A percentile compares a stretch with the other conserved stretches of the same genome.
Evolutionary conservation across 2,888 invertebrate genomes (phyloP).

Genomic region (Leptinotarsa haldemani): DNA sequence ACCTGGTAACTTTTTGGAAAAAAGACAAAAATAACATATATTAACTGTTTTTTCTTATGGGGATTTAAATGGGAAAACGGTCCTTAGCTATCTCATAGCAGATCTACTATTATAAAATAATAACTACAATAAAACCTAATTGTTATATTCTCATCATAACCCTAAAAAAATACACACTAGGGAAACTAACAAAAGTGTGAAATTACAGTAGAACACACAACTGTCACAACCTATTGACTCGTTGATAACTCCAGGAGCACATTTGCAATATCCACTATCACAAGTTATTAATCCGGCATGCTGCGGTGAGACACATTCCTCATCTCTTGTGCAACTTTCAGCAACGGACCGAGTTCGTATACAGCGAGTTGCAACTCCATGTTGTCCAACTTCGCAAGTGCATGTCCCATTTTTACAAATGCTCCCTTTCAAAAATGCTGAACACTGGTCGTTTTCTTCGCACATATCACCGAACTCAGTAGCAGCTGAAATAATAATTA

Average conservation of each 20-base stretch:
- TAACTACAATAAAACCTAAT: too few species aligned
- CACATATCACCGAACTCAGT: conserved; percentile 58
- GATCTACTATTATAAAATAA: too few species aligned
- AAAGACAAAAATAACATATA: too few species aligned
- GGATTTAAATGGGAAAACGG: too few species aligned
- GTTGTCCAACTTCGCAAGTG: conserved; percentile 54
- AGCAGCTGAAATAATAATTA: conserved; percentile 55
- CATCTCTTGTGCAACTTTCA: conserved; percentile 53
- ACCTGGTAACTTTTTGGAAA: too few species aligned
- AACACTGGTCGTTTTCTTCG: conserved; percentile 60
- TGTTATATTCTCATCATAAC: too few species aligned
- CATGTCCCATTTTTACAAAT: conserved; percentile 55
- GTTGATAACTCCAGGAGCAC: conserved; percentile 51
- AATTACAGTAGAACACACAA: conserved; percentile 2
- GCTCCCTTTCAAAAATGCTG: conserved; percentile 54
- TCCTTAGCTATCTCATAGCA: too few species aligned
- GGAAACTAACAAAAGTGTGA: background rate
- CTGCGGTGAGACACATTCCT: conserved; percentile 56
- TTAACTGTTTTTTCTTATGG: too few species aligned
- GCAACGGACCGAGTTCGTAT: conserved; percentile 52
- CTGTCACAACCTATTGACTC: conserved; percentile 45
- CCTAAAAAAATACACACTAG: background rate
- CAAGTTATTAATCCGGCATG: conserved; percentile 53
- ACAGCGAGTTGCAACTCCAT: conserved; percentile 51
- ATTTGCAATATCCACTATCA: conserved; percentile 55